Conservation (phyloP, 2,888 invertebrate species). For the Keiferia lycopersicella region DNA sequence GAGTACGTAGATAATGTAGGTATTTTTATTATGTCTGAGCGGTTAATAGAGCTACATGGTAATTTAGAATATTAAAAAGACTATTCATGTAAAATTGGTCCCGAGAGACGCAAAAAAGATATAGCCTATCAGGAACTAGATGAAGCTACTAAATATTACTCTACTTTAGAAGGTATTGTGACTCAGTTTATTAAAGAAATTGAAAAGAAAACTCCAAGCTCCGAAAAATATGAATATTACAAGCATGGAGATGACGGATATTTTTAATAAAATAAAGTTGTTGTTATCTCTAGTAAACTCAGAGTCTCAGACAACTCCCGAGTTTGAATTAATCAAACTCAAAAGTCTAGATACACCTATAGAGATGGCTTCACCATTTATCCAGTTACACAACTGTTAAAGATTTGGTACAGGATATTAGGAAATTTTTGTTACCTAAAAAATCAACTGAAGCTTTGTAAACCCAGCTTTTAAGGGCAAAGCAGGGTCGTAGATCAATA, state of each 20-base stretch:
- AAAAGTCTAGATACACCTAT: no score
- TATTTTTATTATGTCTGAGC: background rate
- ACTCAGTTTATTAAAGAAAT: background rate
- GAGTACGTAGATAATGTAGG: background rate
- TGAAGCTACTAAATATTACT: background rate
- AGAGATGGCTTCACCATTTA: no score
- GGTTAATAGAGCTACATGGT: background rate
- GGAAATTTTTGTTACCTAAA: constrained; percentile 12
- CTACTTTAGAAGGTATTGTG: constrained; percentile 1
- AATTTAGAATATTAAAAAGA: background rate
- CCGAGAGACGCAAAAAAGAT: constrained; percentile 8
- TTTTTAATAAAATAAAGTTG: background rate
- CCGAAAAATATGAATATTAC: background rate
- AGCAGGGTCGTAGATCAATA: constrained; percentile 2
- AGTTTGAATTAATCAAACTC: background rate
- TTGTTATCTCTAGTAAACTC: background rate
- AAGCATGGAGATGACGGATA: background rate
- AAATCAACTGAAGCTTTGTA: constrained; percentile 7
- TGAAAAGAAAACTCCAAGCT: background rate
- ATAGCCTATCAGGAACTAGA: background rate
- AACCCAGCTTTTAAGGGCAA: background rate
- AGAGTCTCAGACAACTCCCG: background rate
- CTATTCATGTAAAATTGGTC: background rate
- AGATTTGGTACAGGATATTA: no score
- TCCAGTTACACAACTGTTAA: no score